Percentiles rank a stretch among this genome's conserved stretches.
Evolutionary conservation across 2,113 vertebrate species (phyloP).

Genomic region (Rynchops niger): DNA sequence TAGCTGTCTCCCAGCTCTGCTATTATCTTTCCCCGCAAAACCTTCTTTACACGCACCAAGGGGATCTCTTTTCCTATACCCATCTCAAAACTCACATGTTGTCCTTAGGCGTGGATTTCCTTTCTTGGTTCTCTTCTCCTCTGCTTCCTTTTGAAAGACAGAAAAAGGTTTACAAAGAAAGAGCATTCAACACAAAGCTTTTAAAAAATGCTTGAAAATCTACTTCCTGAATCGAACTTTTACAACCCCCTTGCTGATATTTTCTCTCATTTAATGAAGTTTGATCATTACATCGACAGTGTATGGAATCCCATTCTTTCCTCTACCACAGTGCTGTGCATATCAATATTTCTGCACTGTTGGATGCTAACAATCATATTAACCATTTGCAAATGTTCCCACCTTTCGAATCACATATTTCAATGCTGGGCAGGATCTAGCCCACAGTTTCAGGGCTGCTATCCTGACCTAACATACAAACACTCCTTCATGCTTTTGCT

Average conservation of each 20-base stretch:
- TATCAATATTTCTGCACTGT: not conserved
- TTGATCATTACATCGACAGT: not conserved
- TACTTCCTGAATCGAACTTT: not conserved
- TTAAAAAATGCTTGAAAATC: not conserved
- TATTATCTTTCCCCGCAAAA: not conserved
- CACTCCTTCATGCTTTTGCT: not conserved
- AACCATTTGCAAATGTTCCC: not conserved
- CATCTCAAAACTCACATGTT: not conserved
- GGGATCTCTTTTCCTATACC: not conserved
- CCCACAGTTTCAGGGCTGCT: not conserved
- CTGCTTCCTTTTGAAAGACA: not conserved
- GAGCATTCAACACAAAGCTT: not conserved
- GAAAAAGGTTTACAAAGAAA: not conserved
- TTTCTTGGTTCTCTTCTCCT: not conserved
- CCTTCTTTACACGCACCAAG: not conserved
- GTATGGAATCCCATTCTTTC: not conserved
- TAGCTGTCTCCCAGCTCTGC: not conserved
- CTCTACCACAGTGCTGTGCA: no score
- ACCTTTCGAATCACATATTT: not conserved
- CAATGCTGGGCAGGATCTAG: not conserved
- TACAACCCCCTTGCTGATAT: not conserved
- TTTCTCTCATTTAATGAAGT: not conserved
- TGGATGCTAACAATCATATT: not conserved
- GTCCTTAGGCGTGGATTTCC: not conserved
- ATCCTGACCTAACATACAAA: not conserved